Evolutionary conservation across 2,888 invertebrate genomes (phyloP).

Genomic region (Lasioglossum oenotherae): DNA sequence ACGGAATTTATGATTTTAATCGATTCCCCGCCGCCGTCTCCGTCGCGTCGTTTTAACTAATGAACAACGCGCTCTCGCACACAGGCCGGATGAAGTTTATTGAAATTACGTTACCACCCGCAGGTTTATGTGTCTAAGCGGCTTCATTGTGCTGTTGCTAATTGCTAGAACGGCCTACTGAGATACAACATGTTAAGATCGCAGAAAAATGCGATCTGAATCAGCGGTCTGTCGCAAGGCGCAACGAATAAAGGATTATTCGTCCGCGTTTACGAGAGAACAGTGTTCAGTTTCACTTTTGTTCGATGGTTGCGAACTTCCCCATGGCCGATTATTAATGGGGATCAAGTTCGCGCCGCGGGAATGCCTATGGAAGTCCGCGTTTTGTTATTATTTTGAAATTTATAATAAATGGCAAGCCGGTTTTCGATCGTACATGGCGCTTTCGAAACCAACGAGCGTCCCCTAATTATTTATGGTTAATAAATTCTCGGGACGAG

Average conservation of each 20-base stretch:
- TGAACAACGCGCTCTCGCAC: neutral
- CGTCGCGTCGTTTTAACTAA: constrained; percentile 20
- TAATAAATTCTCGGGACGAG: neutral
- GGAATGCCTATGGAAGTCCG: neutral
- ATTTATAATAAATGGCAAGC: neutral
- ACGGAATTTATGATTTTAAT: constrained; percentile 42
- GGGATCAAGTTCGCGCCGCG: neutral
- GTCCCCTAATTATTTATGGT: constrained; percentile 5
- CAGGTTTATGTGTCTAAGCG: neutral
- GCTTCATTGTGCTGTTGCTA: neutral
- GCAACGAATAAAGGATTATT: no score
- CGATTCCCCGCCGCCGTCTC: neutral
- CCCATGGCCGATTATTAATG: neutral
- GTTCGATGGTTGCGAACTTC: constrained; percentile 10
- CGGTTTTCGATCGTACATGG: neutral
- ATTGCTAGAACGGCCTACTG: constrained; percentile 1
- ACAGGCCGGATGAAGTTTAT: constrained; percentile 25
- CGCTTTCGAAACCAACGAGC: neutral
- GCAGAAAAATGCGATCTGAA: neutral
- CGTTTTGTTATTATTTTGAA: neutral
- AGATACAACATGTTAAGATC: neutral
- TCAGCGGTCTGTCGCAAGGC: neutral
- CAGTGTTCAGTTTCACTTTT: constrained; percentile 27
- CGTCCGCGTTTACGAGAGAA: neutral
- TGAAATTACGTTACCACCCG: neutral